phyloP scores from a whole-genome alignment of 1,140 invertebrate genomes.

The Drosophila yakuba region DNA sequence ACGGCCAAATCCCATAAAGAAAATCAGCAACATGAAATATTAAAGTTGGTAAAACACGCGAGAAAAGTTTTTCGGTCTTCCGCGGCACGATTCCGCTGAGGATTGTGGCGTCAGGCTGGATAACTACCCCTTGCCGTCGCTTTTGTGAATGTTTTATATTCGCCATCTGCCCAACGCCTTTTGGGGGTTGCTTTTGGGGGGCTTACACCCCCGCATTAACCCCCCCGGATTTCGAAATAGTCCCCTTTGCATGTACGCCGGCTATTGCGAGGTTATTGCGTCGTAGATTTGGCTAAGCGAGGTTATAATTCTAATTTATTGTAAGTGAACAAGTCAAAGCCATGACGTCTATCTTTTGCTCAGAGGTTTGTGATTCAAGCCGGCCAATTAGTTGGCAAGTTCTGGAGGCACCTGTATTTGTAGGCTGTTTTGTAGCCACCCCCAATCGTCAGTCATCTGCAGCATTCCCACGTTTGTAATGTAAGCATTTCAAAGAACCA shows the following conservation, averaged over 20 bases:
- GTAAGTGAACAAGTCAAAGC: constrained; percentile 62
- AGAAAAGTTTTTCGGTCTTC: constrained; percentile 69
- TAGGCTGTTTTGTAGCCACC: constrained; percentile 2
- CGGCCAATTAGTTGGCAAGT: constrained; percentile 28
- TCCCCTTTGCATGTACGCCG: constrained; percentile 67
- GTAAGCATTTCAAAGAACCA: constrained; percentile 23
- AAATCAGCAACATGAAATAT: constrained; percentile 80
- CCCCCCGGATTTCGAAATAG: constrained; percentile 36
- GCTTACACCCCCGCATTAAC: neutral
- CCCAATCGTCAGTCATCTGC: constrained; percentile 25
- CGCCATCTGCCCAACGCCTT: constrained; percentile 36
- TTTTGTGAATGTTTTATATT: constrained; percentile 45
- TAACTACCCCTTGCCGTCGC: constrained; percentile 51
- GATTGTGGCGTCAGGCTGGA: constrained; percentile 39
- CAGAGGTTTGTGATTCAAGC: neutral
- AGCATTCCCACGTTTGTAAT: constrained; percentile 39
- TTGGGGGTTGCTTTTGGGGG: constrained; percentile 56
- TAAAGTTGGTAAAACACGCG: constrained; percentile 80
- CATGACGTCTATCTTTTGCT: constrained; percentile 33
- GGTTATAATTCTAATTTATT: constrained; percentile 81
- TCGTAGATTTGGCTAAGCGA: constrained; percentile 79
- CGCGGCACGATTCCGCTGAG: constrained; percentile 25
- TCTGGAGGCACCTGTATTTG: constrained; percentile 17
- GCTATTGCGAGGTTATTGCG: constrained; percentile 72
- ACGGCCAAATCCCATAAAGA: constrained; percentile 69